Evolutionary conservation across 2,113 vertebrate genomes (phyloP), one percentile per base, ranked within the genome.

Genomic region (Choloepus hoffmanni): DNA sequence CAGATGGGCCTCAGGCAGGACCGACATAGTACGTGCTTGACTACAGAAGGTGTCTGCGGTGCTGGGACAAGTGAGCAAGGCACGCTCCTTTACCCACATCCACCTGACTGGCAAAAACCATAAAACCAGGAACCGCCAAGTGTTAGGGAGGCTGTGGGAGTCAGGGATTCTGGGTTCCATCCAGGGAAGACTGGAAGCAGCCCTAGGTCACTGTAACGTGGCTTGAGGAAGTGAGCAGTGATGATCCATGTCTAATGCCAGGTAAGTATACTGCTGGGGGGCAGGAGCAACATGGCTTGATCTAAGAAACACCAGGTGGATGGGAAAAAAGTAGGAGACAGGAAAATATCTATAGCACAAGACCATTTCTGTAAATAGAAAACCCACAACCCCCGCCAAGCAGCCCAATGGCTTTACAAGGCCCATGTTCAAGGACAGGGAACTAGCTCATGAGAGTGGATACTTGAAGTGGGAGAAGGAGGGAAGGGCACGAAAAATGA

Each of bases 261-360:
- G 70, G 24, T 50, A 5, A 40, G 58, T 0, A 28, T 40, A 23
- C n/a, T 1, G 0, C n/a, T 19, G 40, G 33, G 33, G 15, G 36
- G 23, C 8, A 10, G 23, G 40, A 62, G 53, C 21, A n/a, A 26
- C 0, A 1, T 0, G 10, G 18, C 72, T 15, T 2, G 26, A 24
- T 19, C 43, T 78, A 21, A 62, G 21, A 79, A 62, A 72, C 15
- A 30, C 48, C 7, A 26, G 36, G 7, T 12, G 40, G 18, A 1
- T 12, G 24, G 2, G 2, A 58, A 7, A 26, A 40, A 3, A 45
- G 26, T 19, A 43, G 16, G 10, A 62, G 43, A 14, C 0, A 3
- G n/a, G 68, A 55, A 43, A 40, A 40, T n/a, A 28, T 23, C 43
- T 36, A 24, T 4, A 55, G 28, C 55, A 11, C 19, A 7, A 53